Evolutionary conservation across 2,113 vertebrate genomes (phyloP).

Genomic region (Ceyx margarethae): DNA sequence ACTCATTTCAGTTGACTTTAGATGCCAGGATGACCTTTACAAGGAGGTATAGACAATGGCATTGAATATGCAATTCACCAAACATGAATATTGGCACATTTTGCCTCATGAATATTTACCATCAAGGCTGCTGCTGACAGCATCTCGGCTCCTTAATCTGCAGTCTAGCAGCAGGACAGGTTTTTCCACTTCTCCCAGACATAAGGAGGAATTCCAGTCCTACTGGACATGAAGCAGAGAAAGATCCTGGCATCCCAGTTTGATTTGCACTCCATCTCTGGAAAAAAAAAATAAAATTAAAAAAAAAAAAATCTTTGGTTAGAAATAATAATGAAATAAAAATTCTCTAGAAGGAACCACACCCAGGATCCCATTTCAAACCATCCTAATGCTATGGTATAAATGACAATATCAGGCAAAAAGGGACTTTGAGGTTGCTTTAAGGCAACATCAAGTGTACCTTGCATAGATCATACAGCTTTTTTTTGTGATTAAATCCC

Average conservation of each 20-base stretch:
- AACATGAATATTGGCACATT: conserved; percentile 44
- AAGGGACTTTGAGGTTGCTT: not conserved
- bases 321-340: not conserved
- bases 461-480: not conserved
- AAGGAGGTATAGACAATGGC: conserved; percentile 34
- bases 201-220: not conserved
- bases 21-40: conserved; percentile 29
- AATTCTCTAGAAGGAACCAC: not conserved
- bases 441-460: not conserved
- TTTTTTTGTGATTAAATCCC: not conserved
- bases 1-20: conserved; percentile 35
- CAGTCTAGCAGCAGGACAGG: conserved; percentile 34
- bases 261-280: not conserved
- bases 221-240: not conserved
- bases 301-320: not conserved
- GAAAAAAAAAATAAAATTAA: not conserved
- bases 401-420: not conserved
- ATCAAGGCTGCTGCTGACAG: conserved; percentile 48
- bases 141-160: conserved; percentile 14
- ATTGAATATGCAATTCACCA: conserved; percentile 37
- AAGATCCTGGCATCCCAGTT: not conserved
- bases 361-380: not conserved
- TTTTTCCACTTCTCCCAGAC: conserved; percentile 27
- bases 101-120: conserved; percentile 64
- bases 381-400: not conserved